Conservation (phyloP, 2,888 invertebrate genomes). For the Linnaemya vulpina region DNA sequence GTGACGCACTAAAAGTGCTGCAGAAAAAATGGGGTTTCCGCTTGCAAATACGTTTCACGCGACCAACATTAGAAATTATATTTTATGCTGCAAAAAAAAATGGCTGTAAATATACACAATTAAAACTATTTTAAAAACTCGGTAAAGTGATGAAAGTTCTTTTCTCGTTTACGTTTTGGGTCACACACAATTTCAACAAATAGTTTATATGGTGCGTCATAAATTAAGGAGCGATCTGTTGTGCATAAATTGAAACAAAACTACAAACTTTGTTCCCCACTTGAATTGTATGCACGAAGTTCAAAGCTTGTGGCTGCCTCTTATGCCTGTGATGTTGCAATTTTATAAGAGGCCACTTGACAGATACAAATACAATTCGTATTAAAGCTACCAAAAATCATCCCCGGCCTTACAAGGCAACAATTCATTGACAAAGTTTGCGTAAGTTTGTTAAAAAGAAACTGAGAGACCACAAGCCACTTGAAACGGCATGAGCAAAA, state of each 20-base stretch:
- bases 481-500: constrained; percentile 62
- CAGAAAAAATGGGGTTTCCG: too few relatives aligned
- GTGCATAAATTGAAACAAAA: constrained; percentile 37
- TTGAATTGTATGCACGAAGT: constrained; percentile 48
- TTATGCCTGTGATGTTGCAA: constrained; percentile 63
- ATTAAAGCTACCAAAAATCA: constrained; percentile 46
- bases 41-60: too few relatives aligned
- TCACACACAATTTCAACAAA: constrained; percentile 5
- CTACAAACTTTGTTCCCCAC: constrained; percentile 26
- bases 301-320: constrained; percentile 61
- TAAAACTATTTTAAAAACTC: too few relatives aligned
- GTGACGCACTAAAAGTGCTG: too few relatives aligned
- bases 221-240: constrained; percentile 66
- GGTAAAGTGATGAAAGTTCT: not conserved
- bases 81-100: too few relatives aligned
- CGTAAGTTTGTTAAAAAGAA: constrained; percentile 41
- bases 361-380: constrained; percentile 49
- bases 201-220: constrained; percentile 33
- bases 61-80: too few relatives aligned
- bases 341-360: constrained; percentile 68
- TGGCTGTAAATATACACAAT: not conserved
- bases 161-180: not conserved
- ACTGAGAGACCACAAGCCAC: constrained; percentile 64
- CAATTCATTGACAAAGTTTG: constrained; percentile 1
- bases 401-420: constrained; percentile 47